These are phyloP conservation scores for Catharus bicknelli DNA, from an alignment of 2,113 vertebrate genomes.

Conservation along the genomic window DNA sequence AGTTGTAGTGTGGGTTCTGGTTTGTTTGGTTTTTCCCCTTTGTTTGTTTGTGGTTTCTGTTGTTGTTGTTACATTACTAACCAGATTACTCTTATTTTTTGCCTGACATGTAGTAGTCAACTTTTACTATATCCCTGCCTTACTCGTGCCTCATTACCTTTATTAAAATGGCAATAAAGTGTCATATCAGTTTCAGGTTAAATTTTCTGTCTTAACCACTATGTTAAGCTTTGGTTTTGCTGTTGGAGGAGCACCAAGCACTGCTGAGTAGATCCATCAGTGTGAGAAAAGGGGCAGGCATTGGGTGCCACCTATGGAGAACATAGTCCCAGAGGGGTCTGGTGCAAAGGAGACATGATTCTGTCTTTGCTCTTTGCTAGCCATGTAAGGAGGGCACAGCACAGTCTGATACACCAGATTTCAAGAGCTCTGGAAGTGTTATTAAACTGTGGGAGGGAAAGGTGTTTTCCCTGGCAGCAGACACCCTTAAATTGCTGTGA, in stretches of 20 bases:
- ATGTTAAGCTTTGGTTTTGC: background rate
- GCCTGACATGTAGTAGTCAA: background rate
- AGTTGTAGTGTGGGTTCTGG: background rate
- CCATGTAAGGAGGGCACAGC: background rate
- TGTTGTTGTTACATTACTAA: background rate
- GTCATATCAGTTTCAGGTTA: background rate
- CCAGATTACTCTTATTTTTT: background rate
- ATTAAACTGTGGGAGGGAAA: background rate
- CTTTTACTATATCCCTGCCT: background rate
- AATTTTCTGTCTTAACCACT: background rate
- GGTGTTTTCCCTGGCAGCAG: background rate
- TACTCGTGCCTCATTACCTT: background rate
- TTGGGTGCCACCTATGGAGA: background rate
- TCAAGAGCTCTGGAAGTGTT: background rate
- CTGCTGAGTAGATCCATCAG: background rate
- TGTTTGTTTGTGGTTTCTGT: background rate
- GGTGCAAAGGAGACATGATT: no score
- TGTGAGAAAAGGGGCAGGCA: background rate
- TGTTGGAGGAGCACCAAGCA: background rate
- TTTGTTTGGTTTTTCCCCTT: rapidly evolving
- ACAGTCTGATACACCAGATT: background rate
- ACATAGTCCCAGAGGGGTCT: background rate
- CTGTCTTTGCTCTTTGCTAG: background rate
- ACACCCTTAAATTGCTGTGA: background rate
- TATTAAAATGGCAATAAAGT: background rate